phyloP scores from a whole-genome alignment of 2,797 vertebrate genomes.

The Tragopan temminckii region DNA sequence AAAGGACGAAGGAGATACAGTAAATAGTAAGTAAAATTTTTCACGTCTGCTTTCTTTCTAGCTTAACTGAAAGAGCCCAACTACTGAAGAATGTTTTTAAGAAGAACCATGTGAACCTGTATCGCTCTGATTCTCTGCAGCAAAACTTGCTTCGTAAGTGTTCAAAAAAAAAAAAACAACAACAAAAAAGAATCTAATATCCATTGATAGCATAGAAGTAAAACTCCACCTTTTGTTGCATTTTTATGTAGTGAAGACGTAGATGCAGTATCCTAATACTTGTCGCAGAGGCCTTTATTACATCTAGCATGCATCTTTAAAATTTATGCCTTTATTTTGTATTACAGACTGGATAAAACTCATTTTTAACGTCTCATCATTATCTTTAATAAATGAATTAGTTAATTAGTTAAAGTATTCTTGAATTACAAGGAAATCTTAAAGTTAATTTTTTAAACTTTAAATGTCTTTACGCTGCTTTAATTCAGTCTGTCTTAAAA shows the following conservation, averaged over 20 bases:
- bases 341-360: not conserved
- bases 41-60: slow-evolving; percentile 73
- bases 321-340: not conserved
- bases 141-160: slow-evolving; percentile 97
- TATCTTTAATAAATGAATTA: not conserved
- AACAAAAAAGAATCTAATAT: not conserved
- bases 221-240: not conserved
- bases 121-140: slow-evolving; percentile 95
- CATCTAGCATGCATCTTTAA: not conserved
- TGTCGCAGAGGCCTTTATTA: not conserved
- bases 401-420: not conserved
- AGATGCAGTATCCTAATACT: not conserved
- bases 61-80: slow-evolving; percentile 96
- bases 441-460: not conserved
- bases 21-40: slow-evolving; percentile 27
- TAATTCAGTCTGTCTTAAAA: not conserved
- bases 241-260: not conserved
- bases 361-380: not conserved
- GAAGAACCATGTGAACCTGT: slow-evolving; percentile 95
- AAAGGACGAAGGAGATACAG: not conserved
- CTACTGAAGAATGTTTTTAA: slow-evolving; percentile 99
- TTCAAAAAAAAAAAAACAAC: not conserved
- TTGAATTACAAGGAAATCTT: not conserved
- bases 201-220: not conserved
- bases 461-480: not conserved